Evolutionary conservation across 2,797 vertebrate genomes (phyloP).

Genomic region (Myotis planiceps): DNA sequence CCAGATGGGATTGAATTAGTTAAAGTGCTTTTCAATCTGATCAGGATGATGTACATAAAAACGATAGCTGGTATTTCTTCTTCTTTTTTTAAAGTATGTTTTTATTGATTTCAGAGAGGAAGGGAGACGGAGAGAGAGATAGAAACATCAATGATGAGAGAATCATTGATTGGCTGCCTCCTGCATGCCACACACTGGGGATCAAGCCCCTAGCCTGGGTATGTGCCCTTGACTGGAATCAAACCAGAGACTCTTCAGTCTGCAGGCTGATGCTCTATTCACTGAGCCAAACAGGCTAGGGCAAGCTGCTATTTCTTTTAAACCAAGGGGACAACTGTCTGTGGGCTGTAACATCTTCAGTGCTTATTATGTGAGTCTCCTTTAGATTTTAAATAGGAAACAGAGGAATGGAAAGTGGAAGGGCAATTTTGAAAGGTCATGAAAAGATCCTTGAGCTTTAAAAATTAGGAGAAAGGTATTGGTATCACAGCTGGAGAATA

Average conservation of each 20-base stretch:
- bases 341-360: neutral
- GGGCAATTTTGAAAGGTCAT: neutral
- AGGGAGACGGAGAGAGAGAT: too few species aligned
- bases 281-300: too few species aligned
- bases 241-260: too few species aligned
- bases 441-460: neutral
- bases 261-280: too few species aligned
- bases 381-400: slow-evolving; percentile 10
- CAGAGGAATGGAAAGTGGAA: neutral
- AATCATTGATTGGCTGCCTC: too few species aligned
- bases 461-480: slow-evolving; percentile 24
- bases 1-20: neutral
- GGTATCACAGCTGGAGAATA: neutral
- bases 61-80: neutral
- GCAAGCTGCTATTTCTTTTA: neutral
- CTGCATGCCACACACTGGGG: too few species aligned
- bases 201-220: too few species aligned
- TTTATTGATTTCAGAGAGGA: too few species aligned
- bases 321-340: neutral
- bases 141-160: too few species aligned
- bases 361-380: neutral
- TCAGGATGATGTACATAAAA: neutral
- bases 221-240: too few species aligned
- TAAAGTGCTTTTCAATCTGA: neutral
- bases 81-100: too few species aligned